phyloP scores from a whole-genome alignment of 2,888 invertebrate species.

The Drosophila demipolita region DNA sequence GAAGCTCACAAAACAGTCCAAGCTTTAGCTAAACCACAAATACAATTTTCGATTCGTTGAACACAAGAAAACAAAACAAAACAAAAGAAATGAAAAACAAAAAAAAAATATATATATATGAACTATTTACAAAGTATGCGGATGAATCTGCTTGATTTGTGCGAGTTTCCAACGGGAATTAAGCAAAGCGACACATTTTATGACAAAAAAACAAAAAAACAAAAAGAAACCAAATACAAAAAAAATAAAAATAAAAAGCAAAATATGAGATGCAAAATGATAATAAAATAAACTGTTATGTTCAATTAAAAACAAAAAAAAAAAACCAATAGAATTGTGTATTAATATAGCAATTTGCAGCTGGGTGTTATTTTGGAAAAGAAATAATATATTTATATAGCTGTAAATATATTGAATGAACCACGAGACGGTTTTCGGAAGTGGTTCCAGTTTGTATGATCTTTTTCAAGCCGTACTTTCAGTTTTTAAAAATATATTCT shows the following conservation, averaged over 20 bases:
- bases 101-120: slow-evolving; percentile 24
- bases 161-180: slow-evolving; percentile 52
- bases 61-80: slow-evolving; percentile 32
- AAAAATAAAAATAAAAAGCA: slow-evolving; percentile 30
- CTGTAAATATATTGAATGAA: not conserved
- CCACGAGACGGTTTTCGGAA: rapidly evolving
- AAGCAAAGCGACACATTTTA: slow-evolving; percentile 48
- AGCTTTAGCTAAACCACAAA: slow-evolving; percentile 45
- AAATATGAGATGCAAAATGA: slow-evolving; percentile 48
- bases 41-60: slow-evolving; percentile 59
- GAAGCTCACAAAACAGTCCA: slow-evolving; percentile 57
- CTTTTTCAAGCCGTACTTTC: not conserved
- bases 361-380: not conserved
- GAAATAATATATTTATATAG: not conserved
- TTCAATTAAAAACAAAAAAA: slow-evolving; percentile 58
- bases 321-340: slow-evolving; percentile 1
- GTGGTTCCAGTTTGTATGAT: not conserved
- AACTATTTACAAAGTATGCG: slow-evolving; percentile 27
- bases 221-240: slow-evolving; percentile 27
- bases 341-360: slow-evolving; percentile 1
- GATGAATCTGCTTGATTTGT: slow-evolving; percentile 5
- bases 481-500: not conserved
- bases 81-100: slow-evolving; percentile 25
- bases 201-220: slow-evolving; percentile 31
- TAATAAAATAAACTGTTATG: slow-evolving; percentile 79